Percentiles rank a stretch among this genome's conserved stretches.
Evolutionary conservation across 2,113 vertebrate species (phyloP).

Genomic region (Dromaius novaehollandiae): DNA sequence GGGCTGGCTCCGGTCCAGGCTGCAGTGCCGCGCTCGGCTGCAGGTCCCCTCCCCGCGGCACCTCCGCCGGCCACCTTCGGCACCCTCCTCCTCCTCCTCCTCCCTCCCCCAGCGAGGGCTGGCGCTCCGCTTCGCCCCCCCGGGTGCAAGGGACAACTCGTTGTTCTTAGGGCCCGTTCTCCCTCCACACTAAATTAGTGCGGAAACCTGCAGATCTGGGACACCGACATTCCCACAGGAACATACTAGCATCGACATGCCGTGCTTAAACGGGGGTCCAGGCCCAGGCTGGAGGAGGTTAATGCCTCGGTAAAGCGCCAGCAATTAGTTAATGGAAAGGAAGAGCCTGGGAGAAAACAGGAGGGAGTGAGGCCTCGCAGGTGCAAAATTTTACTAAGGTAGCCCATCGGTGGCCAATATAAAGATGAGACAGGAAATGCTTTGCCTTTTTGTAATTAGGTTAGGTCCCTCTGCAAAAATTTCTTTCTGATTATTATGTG

Average conservation of each 20-base stretch:
- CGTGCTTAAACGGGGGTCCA: not conserved
- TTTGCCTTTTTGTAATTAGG: not conserved
- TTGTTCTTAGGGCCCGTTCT: not conserved
- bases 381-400: not conserved
- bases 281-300: not conserved
- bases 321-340: not conserved
- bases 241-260: not conserved
- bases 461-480: not conserved
- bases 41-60: conserved; percentile 30
- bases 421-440: not conserved
- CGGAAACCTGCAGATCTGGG: not conserved
- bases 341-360: not conserved
- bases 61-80: not conserved
- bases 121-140: not conserved
- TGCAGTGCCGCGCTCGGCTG: conserved; percentile 39
- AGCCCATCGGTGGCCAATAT: not conserved
- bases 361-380: not conserved
- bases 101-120: not conserved
- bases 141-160: not conserved
- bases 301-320: not conserved
- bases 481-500: not conserved
- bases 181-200: not conserved
- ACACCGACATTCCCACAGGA: not conserved
- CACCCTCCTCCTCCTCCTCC: not conserved
- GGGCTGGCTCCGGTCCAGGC: conserved; percentile 52